Evolutionary conservation across 23 tunicate genomes (phyloP).

Genomic region (Phallusia fumigata): DNA sequence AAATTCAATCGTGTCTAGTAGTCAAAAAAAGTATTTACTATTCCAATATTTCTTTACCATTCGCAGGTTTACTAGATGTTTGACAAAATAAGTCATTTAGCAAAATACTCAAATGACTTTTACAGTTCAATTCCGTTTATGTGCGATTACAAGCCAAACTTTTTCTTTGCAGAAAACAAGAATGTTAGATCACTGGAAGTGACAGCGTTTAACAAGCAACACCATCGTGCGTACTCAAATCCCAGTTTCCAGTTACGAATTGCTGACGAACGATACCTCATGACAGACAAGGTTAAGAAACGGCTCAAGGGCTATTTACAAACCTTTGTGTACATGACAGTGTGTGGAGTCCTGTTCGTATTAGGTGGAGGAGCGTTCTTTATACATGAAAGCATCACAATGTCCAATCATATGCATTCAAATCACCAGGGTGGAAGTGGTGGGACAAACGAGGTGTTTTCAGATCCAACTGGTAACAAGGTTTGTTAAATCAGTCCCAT

Average conservation of each 20-base stretch:
- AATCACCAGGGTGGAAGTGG: not conserved
- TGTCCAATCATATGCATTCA: slow-evolving; percentile 9
- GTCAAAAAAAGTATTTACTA: too few species aligned
- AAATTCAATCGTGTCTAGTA: too few species aligned
- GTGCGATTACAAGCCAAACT: too few species aligned
- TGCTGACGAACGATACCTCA: slow-evolving; percentile 4
- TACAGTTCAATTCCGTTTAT: too few species aligned
- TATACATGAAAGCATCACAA: slow-evolving; percentile 37
- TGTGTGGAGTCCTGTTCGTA: slow-evolving; percentile 47
- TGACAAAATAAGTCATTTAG: too few species aligned
- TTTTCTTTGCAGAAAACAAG: not conserved
- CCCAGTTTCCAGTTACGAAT: not conserved
- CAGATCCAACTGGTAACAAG: too few species aligned
- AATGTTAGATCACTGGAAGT: not conserved
- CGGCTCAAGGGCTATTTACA: slow-evolving; percentile 36
- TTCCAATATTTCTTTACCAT: too few species aligned
- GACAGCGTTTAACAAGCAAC: not conserved
- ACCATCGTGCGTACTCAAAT: not conserved
- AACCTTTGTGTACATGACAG: slow-evolving; percentile 51
- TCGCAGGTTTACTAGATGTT: too few species aligned
- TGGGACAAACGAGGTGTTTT: too few species aligned
- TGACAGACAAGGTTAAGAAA: slow-evolving; percentile 18
- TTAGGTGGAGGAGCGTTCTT: slow-evolving; percentile 70
- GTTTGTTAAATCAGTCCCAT: too few species aligned
- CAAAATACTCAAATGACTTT: too few species aligned